Evolutionary conservation across 2,888 invertebrate species (phyloP).

Genomic region (Aricia artaxerxes): DNA sequence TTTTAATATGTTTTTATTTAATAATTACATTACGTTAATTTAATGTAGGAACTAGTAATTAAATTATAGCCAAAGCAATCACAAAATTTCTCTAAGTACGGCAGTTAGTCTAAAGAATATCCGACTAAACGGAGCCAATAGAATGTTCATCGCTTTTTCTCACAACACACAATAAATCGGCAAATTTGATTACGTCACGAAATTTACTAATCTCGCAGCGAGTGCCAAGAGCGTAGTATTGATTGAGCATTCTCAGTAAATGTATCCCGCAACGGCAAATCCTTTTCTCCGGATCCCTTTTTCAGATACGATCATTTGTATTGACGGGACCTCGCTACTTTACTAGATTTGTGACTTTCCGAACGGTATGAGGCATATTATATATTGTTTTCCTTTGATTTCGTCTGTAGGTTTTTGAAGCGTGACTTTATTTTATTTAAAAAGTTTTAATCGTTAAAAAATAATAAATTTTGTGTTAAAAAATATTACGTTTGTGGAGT

Average conservation of each 20-base stretch:
- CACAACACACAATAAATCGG: constrained; percentile 11
- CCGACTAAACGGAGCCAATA: not conserved
- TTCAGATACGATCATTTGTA: constrained; percentile 27
- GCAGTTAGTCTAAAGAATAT: too few relatives aligned
- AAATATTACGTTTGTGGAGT: not conserved
- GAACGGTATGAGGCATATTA: constrained; percentile 8
- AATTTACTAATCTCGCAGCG: constrained; percentile 11
- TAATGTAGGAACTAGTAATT: too few relatives aligned
- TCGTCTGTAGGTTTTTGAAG: not conserved
- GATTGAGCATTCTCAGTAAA: constrained; percentile 28
- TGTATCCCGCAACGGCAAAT: constrained; percentile 28
- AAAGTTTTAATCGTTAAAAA: not conserved
- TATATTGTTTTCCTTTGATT: constrained; percentile 18
- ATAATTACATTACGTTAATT: too few relatives aligned
- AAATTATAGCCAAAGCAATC: too few relatives aligned
- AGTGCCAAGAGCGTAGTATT: constrained; percentile 11
- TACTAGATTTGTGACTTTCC: constrained; percentile 30
- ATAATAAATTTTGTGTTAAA: not conserved
- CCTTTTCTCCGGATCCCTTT: constrained; percentile 27
- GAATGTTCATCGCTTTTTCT: not conserved
- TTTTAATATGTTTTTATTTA: too few relatives aligned
- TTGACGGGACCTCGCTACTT: constrained; percentile 28
- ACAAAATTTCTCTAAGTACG: too few relatives aligned
- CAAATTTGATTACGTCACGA: constrained; percentile 23
- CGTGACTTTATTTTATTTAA: not conserved